These are phyloP conservation scores for Eupleurogrammus muticus DNA, from an alignment of 2,797 vertebrate genomes.

Conservation along the genomic window DNA sequence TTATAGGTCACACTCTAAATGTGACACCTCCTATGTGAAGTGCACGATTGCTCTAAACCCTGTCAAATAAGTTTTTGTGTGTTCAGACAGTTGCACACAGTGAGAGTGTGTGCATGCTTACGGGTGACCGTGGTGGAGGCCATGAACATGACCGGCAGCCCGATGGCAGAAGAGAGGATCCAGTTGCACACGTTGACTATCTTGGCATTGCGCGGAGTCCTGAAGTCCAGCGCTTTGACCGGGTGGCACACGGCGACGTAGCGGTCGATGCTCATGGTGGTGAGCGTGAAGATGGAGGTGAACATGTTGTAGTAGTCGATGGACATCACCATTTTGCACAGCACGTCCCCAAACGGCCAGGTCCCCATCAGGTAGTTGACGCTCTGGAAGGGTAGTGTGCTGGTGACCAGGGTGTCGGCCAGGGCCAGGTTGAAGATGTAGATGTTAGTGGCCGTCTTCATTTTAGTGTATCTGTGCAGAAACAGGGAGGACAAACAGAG, in stretches of 20 bases:
- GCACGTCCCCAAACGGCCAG: constrained; percentile 94
- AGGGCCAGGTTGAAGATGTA: constrained; percentile 99
- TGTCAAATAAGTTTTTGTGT: neutral
- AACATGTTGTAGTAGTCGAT: constrained; percentile 99
- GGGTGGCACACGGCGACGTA: constrained; percentile 98
- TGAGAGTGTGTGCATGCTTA: constrained; percentile 43
- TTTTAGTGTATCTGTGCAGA: constrained; percentile 94
- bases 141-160: constrained; percentile 98
- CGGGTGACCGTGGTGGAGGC: constrained; percentile 86
- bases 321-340: constrained; percentile 97
- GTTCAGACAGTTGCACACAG: neutral
- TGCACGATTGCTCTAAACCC: neutral
- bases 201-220: constrained; percentile 97
- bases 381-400: constrained; percentile 98
- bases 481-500: neutral
- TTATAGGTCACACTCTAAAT: too few species aligned
- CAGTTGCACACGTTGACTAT: constrained; percentile 99
- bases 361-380: constrained; percentile 98
- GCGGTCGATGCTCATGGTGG: constrained; percentile 99
- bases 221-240: constrained; percentile 96
- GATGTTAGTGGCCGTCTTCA: constrained; percentile 99
- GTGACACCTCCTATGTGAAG: neutral
- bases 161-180: constrained; percentile 97
- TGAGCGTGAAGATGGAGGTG: constrained; percentile 98
- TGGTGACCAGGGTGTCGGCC: constrained; percentile 96